Conservation (phyloP, 2,113 vertebrate species). For the Forbesichthys agassizii region DNA sequence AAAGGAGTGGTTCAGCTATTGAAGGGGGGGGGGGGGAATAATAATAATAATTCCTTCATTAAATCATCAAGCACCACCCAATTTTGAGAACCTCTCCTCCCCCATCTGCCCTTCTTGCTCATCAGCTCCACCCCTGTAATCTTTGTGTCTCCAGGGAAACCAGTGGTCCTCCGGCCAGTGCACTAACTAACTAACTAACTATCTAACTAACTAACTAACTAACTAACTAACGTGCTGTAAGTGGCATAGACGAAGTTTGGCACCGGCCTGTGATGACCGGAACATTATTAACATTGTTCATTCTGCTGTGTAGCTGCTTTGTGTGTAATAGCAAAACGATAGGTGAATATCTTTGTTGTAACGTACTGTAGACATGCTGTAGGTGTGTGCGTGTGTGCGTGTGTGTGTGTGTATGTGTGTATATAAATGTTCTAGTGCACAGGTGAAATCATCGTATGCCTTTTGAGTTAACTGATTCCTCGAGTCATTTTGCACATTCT, state of each 20-base stretch:
- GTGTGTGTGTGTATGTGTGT: slow-evolving; percentile 66
- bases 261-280: slow-evolving; percentile 42
- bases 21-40: no score
- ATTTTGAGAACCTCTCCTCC: background rate
- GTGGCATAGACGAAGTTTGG: slow-evolving; percentile 1
- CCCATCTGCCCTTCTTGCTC: slow-evolving; percentile 33
- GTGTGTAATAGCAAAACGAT: slow-evolving; percentile 58
- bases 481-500: slow-evolving; percentile 66
- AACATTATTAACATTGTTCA: slow-evolving; percentile 49
- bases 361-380: slow-evolving; percentile 61
- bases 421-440: slow-evolving; percentile 66
- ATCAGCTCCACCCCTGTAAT: slow-evolving; percentile 14
- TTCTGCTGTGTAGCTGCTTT: slow-evolving; percentile 47
- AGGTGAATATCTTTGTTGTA: slow-evolving; percentile 62
- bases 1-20: no score
- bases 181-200: slow-evolving; percentile 9
- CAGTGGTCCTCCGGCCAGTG: slow-evolving; percentile 17
- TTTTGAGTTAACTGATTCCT: slow-evolving; percentile 48
- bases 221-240: no score
- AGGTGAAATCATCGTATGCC: slow-evolving; percentile 63
- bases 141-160: no score
- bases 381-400: slow-evolving; percentile 69
- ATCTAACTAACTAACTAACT: slow-evolving; percentile 6
- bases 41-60: no score
- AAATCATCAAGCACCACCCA: no score